Base-by-base conservation (phyloP, 1,140 invertebrate genomes). In the Delia radicum region DNA sequence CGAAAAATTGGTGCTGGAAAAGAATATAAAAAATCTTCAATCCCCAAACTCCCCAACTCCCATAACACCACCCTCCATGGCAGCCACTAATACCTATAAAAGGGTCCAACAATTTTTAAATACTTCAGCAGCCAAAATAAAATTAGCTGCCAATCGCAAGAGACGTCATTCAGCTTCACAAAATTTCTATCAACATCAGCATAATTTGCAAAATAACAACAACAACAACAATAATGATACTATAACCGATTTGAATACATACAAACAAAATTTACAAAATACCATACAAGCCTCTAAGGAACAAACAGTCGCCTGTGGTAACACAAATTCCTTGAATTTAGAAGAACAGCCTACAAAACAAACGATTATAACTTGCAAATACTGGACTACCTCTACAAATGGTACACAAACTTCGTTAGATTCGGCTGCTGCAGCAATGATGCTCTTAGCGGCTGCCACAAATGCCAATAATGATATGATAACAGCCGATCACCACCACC, bases 151-250 rank as follows among this genome's bases (percentile, higher is more conserved):
- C n/a, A 77, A 79, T 74, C 79, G 79, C 8, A 80, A 80, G 42
- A 75, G 79, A 27, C 73, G 79, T 10, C 79, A 80, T 73, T 80
- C 79, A 61, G 78, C 79, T 37, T 80, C 78, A 31, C 79, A 80
- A 76, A 80, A 78, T 74, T 69, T 76, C 55, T 78, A 74, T 65
- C 72, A 77, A 18, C 33, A 37, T 12, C 48, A 6, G 10, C n/a
- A n/a, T n/a, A n/a, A n/a, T n/a, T n/a, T n/a, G n/a, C n/a, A n/a
- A n/a, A n/a, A n/a, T n/a, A 55, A 55, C 48, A 76, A 61, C 42
- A 63, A 65, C 27, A 75, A 73, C 48, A 75, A 75, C 46, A 77
- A 77, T 24, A 77, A 75, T 67, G 67, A 65, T 37, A 63, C 69
- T 15, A 74, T 75, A 10, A 69, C 37, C 28, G 37, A 75, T 75